Base-by-base conservation (phyloP, 2,113 vertebrate genomes). In the Fregata magnificens region DNA sequence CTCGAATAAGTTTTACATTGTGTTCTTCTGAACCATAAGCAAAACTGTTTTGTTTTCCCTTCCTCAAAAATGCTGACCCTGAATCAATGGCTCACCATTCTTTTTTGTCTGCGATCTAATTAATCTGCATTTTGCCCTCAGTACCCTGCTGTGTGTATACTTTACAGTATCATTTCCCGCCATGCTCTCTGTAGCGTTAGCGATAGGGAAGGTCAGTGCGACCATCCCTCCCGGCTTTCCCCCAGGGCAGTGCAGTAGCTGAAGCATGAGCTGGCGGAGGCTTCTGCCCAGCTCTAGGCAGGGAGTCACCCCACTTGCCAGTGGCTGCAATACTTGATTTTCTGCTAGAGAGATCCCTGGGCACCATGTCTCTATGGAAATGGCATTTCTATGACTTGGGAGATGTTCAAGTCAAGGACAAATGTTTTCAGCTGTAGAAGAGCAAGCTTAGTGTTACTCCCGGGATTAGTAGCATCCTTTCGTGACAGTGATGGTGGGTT, bases 171-270 rank as follows among this genome's bases (percentile, higher is more conserved):
- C 2, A 0, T 55, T 86, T 66, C 65, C 61, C 0, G 0, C 42
- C 72, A 50, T 0, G 0, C 47, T 85, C 31, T 74, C 1, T 0
- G 52, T 67, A 79, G 59, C 3, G 0, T 62, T 62, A 65, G 40
- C 0, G 0, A 63, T 71, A 78, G 77, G 49, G 31, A 85, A 71
- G 81, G 62, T 80, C 65, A 52, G 31, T 15, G 17, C 0, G 12
- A 25, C 81, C 3, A 1, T 56, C 61, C 47, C 72, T 62, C 29
- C 17, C 1, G 17, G 50, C 50, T 66, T 47, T 26, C 38, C 47
- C 22, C 13, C 10, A 50, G 50, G 63, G 72, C 71, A 83, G 63
- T 5, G 1, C 63, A 62, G 55, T 45, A 90, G 72, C 45, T 81
- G 83, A 63, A 79, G 63, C 53, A 26, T 28, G 67, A 90, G 76